Evolutionary conservation across 2,888 invertebrate species (phyloP).

Genomic region (Rhabditoides inermis): DNA sequence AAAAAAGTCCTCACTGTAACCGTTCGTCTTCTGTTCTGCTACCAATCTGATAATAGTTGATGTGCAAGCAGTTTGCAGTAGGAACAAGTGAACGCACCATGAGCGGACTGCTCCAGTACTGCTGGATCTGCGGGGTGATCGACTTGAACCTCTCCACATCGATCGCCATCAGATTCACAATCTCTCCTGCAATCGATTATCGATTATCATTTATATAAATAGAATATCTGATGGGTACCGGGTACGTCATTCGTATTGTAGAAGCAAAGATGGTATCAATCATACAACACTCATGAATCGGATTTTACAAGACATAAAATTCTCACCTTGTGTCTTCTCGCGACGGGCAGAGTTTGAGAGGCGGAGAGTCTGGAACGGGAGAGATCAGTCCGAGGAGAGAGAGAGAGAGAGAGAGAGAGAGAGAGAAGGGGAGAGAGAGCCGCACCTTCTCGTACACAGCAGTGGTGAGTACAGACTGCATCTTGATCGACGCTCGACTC

Average conservation of each 20-base stretch:
- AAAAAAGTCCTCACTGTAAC: too few relatives aligned
- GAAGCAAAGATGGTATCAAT: too few relatives aligned
- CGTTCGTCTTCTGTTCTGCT: too few relatives aligned
- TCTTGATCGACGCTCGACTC: slow-evolving; percentile 39
- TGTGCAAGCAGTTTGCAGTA: too few relatives aligned
- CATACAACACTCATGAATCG: too few relatives aligned
- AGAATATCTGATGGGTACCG: too few relatives aligned
- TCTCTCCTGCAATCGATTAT: slow-evolving; percentile 55
- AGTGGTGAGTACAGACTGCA: slow-evolving; percentile 42
- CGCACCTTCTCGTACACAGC: slow-evolving; percentile 53
- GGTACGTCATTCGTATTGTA: too few relatives aligned
- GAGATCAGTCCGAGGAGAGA: not conserved
- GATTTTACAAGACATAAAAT: too few relatives aligned
- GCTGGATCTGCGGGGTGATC: slow-evolving; percentile 49
- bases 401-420: not conserved
- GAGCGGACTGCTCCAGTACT: slow-evolving; percentile 49
- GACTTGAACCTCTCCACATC: slow-evolving; percentile 55
- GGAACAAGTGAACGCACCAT: too few relatives aligned
- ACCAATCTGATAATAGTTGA: too few relatives aligned
- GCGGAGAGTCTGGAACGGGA: slow-evolving; percentile 48
- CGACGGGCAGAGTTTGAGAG: slow-evolving; percentile 55
- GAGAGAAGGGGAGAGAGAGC: not conserved
- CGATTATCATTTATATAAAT: too few relatives aligned
- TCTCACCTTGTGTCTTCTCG: slow-evolving; percentile 50
- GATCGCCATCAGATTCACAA: slow-evolving; percentile 59